Evolutionary conservation across 1,140 invertebrate species (phyloP).

Genomic region (Brachionus calyciflorus): DNA sequence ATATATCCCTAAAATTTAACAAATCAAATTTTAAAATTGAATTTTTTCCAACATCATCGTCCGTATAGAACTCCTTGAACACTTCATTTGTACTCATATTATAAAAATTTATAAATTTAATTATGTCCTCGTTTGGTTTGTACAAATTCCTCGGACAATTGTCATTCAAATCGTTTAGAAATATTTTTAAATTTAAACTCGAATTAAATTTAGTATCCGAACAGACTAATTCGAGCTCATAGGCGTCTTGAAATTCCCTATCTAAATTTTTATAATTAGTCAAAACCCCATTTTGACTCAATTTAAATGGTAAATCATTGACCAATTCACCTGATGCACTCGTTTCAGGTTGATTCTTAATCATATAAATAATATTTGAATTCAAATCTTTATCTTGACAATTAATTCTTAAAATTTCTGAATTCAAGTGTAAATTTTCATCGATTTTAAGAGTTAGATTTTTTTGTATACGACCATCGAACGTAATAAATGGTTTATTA

Average conservation of each 20-base stretch:
- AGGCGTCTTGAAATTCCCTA: background rate
- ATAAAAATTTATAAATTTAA: background rate
- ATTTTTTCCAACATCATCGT: background rate
- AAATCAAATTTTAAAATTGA: background rate
- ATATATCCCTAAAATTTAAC: background rate
- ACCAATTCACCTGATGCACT: background rate
- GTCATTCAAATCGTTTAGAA: background rate
- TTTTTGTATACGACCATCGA: background rate
- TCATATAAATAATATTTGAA: background rate
- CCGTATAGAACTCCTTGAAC: background rate
- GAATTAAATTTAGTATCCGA: background rate
- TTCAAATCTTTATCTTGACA: background rate
- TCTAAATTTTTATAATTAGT: background rate
- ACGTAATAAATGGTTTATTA: background rate
- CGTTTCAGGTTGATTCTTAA: background rate
- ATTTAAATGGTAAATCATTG: background rate
- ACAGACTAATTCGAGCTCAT: background rate
- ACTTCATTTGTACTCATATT: background rate
- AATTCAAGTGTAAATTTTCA: background rate
- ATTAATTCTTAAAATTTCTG: background rate
- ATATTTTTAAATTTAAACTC: background rate
- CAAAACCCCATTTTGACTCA: background rate
- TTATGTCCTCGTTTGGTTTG: background rate
- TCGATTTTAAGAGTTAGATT: background rate
- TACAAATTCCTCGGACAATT: background rate